These are phyloP conservation scores for Agrotis exclamationis DNA, from an alignment of 2,888 invertebrate species.

Conservation along the genomic window DNA sequence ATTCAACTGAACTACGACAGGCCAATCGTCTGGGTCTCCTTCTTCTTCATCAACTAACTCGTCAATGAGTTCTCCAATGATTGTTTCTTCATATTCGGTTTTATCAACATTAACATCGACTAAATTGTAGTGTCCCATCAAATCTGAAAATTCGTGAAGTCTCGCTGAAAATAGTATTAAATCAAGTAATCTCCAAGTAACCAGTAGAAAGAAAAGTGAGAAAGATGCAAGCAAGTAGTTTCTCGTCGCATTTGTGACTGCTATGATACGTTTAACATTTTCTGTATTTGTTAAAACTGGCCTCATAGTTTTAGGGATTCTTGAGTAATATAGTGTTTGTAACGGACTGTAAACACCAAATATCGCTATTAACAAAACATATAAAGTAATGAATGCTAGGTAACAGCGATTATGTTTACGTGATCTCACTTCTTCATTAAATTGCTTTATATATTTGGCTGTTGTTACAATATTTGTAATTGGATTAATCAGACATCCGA, in stretches of 20 bases:
- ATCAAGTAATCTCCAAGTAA: constrained; percentile 77
- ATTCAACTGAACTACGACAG: constrained; percentile 71
- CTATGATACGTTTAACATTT: constrained; percentile 73
- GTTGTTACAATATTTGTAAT: constrained; percentile 71
- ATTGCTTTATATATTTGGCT: constrained; percentile 70
- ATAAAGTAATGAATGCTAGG: constrained; percentile 46
- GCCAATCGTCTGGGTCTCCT: constrained; percentile 70
- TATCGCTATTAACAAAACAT: constrained; percentile 65
- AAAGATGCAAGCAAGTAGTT: constrained; percentile 81
- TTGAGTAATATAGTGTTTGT: constrained; percentile 69
- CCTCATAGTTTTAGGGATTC: constrained; percentile 52
- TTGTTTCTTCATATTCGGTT: constrained; percentile 10
- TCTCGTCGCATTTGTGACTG: constrained; percentile 76
- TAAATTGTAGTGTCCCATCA: constrained; percentile 80
- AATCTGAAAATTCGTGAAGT: constrained; percentile 79
- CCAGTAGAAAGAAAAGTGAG: constrained; percentile 79
- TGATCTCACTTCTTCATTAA: constrained; percentile 46
- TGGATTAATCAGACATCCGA: constrained; percentile 75
- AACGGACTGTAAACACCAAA: constrained; percentile 78
- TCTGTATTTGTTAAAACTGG: constrained; percentile 66
- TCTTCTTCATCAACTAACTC: constrained; percentile 58
- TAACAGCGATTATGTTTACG: constrained; percentile 8
- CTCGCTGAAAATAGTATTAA: constrained; percentile 82
- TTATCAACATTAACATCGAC: constrained; percentile 72
- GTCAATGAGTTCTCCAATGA: constrained; percentile 14